These are phyloP conservation scores for Itoplectis maculator DNA, from an alignment of 2,888 invertebrate species.

Conservation along the genomic window DNA sequence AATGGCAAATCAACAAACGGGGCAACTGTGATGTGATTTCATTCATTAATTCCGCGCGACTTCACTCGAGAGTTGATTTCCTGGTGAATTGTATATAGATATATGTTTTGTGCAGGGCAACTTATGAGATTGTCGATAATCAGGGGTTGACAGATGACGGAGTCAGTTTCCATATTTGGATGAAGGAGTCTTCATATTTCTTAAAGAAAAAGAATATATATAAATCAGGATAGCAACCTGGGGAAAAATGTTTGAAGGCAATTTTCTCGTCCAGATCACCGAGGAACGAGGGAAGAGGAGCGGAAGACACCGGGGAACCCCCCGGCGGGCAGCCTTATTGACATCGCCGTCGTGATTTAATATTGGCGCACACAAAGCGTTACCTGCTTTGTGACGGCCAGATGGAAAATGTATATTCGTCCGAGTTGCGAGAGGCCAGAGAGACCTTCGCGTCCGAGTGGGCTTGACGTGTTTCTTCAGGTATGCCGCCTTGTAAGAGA, in stretches of 20 bases:
- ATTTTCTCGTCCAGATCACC: constrained; percentile 65
- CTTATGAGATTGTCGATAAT: no score
- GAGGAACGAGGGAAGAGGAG: constrained; percentile 7
- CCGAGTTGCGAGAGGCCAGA: constrained; percentile 59
- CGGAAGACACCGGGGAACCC: constrained; percentile 28
- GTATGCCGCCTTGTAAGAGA: constrained; percentile 26
- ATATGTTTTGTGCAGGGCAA: no score
- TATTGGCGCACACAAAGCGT: constrained; percentile 79
- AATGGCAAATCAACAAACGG: constrained; percentile 79
- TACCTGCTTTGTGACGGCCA: constrained; percentile 78
- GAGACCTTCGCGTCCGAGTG: constrained; percentile 44
- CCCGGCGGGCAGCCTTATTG: constrained; percentile 72
- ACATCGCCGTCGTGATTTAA: constrained; percentile 80
- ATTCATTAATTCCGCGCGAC: constrained; percentile 80
- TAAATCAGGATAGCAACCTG: background rate
- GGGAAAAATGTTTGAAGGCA: constrained; percentile 32
- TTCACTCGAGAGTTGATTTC: constrained; percentile 74
- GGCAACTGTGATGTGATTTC: constrained; percentile 78
- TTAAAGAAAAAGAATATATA: background rate
- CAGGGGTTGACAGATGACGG: no score
- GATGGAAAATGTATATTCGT: constrained; percentile 78
- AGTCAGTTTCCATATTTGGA: background rate
- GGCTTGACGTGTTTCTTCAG: constrained; percentile 53
- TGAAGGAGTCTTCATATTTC: background rate
- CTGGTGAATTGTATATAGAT: constrained; percentile 58